phyloP scores from a whole-genome alignment of 2,888 invertebrate species.

The Agriotes lineatus region DNA sequence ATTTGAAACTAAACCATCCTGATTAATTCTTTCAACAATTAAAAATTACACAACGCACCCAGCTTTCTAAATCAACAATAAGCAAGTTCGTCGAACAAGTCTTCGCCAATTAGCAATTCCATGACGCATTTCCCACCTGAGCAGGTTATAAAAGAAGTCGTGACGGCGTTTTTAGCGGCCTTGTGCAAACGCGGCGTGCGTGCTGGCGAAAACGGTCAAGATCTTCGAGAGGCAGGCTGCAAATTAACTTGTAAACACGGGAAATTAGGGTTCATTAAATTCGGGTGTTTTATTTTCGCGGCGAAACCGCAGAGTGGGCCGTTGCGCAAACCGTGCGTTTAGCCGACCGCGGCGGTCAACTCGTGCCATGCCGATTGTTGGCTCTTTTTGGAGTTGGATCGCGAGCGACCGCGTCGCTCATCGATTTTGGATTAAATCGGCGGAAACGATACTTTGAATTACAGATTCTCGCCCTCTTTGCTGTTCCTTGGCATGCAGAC shows the following conservation, averaged over 20 bases:
- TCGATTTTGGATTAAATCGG: slow-evolving; percentile 1
- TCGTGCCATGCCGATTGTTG: too few species aligned
- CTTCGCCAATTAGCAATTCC: slow-evolving; percentile 5
- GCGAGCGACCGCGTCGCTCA: too few species aligned
- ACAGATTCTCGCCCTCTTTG: too few species aligned
- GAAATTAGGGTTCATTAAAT: slow-evolving; percentile 2
- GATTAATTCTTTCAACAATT: too few species aligned
- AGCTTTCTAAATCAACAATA: too few species aligned
- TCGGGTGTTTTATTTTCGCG: slow-evolving; percentile 7
- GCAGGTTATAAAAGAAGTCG: background rate
- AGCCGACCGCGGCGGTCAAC: too few species aligned
- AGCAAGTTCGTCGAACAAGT: background rate
- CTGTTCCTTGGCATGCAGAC: too few species aligned
- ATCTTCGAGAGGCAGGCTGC: background rate
- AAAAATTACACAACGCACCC: too few species aligned
- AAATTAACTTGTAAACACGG: slow-evolving; percentile 9
- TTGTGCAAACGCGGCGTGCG: slow-evolving; percentile 12
- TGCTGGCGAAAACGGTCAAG: slow-evolving; percentile 14
- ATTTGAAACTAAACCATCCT: too few species aligned
- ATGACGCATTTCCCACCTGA: slow-evolving; percentile 3
- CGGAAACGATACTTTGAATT: too few species aligned
- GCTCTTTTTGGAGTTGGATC: too few species aligned
- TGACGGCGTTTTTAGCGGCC: slow-evolving; percentile 21
- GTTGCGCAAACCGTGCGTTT: too few species aligned
- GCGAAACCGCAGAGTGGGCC: slow-evolving; percentile 7